A percentile compares a stretch with the other conserved stretches of the same genome.
Conservation (phyloP, 2,113 vertebrate genomes). For the Ctenodactylus gundi region DNA sequence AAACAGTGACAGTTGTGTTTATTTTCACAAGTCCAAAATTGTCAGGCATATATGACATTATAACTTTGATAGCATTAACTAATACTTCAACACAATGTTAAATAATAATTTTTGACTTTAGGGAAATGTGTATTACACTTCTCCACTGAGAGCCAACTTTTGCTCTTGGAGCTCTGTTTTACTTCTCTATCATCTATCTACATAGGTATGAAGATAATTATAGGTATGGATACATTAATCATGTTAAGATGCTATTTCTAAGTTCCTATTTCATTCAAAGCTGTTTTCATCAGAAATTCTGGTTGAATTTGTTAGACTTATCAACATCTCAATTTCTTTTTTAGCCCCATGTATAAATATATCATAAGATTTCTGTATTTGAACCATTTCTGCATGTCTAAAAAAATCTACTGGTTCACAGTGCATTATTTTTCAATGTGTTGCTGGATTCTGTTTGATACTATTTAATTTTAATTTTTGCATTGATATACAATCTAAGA, state of each 20-base stretch:
- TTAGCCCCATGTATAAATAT: not conserved
- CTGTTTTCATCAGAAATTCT: not conserved
- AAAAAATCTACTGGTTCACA: not conserved
- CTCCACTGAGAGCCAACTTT: not conserved
- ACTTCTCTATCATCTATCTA: not conserved
- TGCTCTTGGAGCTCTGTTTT: not conserved
- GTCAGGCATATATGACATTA: not conserved
- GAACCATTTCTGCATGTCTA: not conserved
- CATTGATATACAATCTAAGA: not conserved
- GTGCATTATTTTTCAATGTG: conserved; percentile 26
- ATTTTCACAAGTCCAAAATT: not conserved
- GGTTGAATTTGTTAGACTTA: not conserved
- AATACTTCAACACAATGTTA: not conserved
- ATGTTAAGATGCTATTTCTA: not conserved
- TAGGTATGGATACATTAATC: not conserved
- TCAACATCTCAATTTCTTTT: too few relatives aligned
- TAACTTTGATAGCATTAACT: not conserved
- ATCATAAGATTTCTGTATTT: not conserved
- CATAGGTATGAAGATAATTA: not conserved
- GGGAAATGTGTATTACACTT: not conserved
- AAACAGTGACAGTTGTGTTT: not conserved
- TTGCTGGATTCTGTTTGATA: not conserved
- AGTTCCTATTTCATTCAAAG: not conserved
- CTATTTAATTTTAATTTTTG: conserved; percentile 44
- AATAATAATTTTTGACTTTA: not conserved